These are phyloP conservation scores for Erythrocercus mccallii DNA, from an alignment of 2,113 vertebrate genomes.

Conservation along the genomic window DNA sequence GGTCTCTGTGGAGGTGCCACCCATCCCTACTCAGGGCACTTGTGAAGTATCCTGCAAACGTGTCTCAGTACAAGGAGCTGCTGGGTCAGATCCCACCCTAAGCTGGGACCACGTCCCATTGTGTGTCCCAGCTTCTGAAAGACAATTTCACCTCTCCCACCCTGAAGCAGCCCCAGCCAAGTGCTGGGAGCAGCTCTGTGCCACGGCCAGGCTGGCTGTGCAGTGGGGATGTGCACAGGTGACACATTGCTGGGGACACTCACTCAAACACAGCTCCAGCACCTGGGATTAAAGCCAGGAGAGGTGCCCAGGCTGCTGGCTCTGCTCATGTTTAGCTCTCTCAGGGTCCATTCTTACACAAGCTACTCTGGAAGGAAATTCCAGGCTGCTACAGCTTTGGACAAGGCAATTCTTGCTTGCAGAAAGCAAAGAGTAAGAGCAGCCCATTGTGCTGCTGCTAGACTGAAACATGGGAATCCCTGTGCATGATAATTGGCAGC, in stretches of 20 bases:
- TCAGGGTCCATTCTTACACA: neutral
- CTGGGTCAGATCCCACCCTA: neutral
- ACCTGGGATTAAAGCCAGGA: neutral
- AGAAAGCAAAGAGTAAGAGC: slow-evolving; percentile 24
- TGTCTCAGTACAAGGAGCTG: neutral
- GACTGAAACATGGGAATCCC: slow-evolving; percentile 24
- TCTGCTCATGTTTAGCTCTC: neutral
- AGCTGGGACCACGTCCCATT: neutral
- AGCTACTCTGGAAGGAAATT: neutral
- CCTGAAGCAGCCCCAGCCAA: neutral
- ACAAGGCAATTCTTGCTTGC: neutral
- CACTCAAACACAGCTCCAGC: neutral
- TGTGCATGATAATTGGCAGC: neutral
- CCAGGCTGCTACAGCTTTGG: neutral
- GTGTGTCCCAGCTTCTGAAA: neutral
- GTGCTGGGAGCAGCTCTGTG: neutral
- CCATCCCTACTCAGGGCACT: neutral
- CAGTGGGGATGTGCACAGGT: neutral
- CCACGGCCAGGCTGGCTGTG: neutral
- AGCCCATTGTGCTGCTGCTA: slow-evolving; percentile 20
- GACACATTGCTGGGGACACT: neutral
- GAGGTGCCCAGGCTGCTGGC: neutral
- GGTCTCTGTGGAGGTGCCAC: neutral
- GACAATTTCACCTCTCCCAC: neutral
- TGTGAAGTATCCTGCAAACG: neutral